phyloP scores from a whole-genome alignment of 2,888 invertebrate species.

The Flexamia atlantica region DNA sequence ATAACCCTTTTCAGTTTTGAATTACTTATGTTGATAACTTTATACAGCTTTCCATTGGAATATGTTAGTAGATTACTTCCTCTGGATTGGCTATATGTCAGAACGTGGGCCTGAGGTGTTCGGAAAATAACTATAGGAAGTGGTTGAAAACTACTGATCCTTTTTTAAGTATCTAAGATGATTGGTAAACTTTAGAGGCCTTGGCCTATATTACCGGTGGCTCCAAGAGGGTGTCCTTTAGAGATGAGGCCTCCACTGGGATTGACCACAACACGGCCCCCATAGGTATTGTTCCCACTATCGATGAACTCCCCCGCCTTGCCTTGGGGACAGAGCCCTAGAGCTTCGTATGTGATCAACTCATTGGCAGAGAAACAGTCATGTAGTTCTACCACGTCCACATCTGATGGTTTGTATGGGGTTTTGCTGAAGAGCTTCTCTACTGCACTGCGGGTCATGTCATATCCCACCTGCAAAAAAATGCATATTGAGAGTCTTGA shows the following conservation, averaged over 20 bases:
- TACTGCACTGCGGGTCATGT: slow-evolving; percentile 94
- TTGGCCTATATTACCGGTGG: slow-evolving; percentile 87
- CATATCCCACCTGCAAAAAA: slow-evolving; percentile 85
- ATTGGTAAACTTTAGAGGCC: too few species aligned
- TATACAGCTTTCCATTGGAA: too few species aligned
- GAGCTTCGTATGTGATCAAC: slow-evolving; percentile 97
- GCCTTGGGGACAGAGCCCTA: slow-evolving; percentile 93
- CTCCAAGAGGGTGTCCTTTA: slow-evolving; percentile 98
- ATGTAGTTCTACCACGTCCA: slow-evolving; percentile 97
- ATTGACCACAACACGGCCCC: slow-evolving; percentile 98
- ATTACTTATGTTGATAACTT: too few species aligned
- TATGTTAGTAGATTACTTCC: too few species aligned
- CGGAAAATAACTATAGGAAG: too few species aligned
- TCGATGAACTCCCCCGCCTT: slow-evolving; percentile 96
- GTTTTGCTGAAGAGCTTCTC: slow-evolving; percentile 86
- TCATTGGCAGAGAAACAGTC: slow-evolving; percentile 99
- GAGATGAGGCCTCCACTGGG: slow-evolving; percentile 99
- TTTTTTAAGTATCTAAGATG: too few species aligned
- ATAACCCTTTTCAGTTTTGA: too few species aligned
- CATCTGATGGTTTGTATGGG: slow-evolving; percentile 86
- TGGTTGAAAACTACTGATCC: too few species aligned
- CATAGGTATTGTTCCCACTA: slow-evolving; percentile 97
- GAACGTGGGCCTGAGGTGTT: too few species aligned
- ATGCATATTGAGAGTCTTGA: too few species aligned
- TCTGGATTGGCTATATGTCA: too few species aligned